Evolutionary conservation across 2,797 vertebrate genomes (phyloP), one percentile per base, ranked within the genome.

Genomic region (Petrocephalus schoutedeni): DNA sequence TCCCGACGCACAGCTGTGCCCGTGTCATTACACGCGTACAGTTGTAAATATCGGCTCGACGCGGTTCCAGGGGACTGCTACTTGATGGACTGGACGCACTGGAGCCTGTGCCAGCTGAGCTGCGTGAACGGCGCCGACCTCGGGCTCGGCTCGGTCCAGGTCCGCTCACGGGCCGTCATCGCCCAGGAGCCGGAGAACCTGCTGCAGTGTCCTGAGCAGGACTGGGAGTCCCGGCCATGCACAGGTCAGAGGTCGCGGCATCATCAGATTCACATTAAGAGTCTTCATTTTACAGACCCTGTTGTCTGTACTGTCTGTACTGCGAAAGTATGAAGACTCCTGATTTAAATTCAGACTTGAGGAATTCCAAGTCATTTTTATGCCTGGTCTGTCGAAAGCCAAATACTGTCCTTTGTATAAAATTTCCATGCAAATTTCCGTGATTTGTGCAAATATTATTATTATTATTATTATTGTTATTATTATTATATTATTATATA

Each of bases 131-230:
- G 97, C 1, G 96, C 97, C 7, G 97, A 99, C 91, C 94, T 99
- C 0, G 97, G 97, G 23, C 97, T 98, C 4, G 97, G 97, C 61
- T 97, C 98, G 2, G 96, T 98, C 90, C 97, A 99, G 92, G 98
- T 98, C 16, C 95, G 98, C 45, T 99, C 98, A 84, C 95, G 97
- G 90, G 96, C 97, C 0, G 96, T 98, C 14, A 95, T 99, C 77
- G 95, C 98, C 89, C 98, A 99, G 91, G 98, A 99, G 87, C 93
- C 98, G 1, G 97, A 98, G 87, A 99, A 99, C 91, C 95, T 98
- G 87, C 94, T 98, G 67, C 95, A 98, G 71, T 99, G 98, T 92
- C 98, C 98, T 14, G 97, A 98, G 77, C 98, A 98, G 90, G 95
- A 96, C 89, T 94, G 98, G 93, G 98, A 99, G 93, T 97, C 97